Conservation (phyloP, 2,888 invertebrate species). For the Heliconius sara region DNA sequence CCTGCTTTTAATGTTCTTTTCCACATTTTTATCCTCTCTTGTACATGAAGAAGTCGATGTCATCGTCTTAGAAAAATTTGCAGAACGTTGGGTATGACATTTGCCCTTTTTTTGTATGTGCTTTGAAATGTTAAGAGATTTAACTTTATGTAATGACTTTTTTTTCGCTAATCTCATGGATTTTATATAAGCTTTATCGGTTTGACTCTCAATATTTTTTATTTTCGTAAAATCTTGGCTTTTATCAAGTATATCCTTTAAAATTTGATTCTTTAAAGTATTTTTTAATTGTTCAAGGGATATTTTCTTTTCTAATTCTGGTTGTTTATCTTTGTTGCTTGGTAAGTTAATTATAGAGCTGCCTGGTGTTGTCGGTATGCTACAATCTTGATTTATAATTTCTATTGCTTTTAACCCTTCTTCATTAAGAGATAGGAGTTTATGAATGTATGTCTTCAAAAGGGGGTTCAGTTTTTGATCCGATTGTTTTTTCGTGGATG, state of each 20-base stretch:
- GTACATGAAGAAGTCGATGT: conserved; percentile 54
- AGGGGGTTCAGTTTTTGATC: conserved; percentile 62
- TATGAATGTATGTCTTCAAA: conserved; percentile 72
- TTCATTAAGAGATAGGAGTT: conserved; percentile 69
- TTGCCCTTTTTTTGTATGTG: conserved; percentile 56
- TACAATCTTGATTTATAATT: conserved; percentile 75
- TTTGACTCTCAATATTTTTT: conserved; percentile 43
- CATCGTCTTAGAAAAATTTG: conserved; percentile 23
- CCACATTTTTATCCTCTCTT: conserved; percentile 49
- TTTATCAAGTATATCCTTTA: conserved; percentile 32
- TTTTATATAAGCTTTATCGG: conserved; percentile 34
- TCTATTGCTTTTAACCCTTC: conserved; percentile 72
- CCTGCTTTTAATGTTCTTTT: conserved; percentile 47
- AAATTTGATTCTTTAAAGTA: conserved; percentile 62
- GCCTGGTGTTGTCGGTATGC: conserved; percentile 74
- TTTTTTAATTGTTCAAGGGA: conserved; percentile 72
- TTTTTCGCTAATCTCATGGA: conserved; percentile 52
- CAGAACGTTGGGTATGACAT: conserved; percentile 26
- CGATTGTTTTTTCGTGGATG: conserved; percentile 27
- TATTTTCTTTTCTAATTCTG: conserved; percentile 59
- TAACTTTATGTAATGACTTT: conserved; percentile 71
- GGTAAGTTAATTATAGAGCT: conserved; percentile 75
- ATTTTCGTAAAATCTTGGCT: conserved; percentile 2
- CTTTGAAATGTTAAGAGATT: conserved; percentile 75
- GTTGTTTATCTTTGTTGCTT: conserved; percentile 59